Conservation (phyloP, 2,888 invertebrate species). For the Temnothorax ravouxi region DNA sequence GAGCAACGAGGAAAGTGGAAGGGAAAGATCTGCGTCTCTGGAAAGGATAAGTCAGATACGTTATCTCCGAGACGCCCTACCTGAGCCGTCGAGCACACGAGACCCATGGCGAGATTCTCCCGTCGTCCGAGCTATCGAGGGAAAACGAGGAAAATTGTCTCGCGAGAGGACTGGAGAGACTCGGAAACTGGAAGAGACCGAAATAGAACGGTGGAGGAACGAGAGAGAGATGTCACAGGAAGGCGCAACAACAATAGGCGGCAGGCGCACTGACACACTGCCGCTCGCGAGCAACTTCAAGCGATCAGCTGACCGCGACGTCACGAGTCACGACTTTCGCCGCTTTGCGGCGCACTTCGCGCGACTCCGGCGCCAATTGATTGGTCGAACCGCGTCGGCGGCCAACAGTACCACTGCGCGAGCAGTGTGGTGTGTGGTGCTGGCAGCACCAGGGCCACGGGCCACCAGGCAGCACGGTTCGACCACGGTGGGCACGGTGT, state of each 20-base stretch:
- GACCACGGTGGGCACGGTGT: background rate
- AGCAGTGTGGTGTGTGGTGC: too few species aligned
- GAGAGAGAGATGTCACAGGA: conserved; percentile 34
- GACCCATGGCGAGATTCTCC: conserved; percentile 78
- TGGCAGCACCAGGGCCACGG: too few species aligned
- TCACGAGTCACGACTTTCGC: conserved; percentile 42
- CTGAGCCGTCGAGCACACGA: conserved; percentile 83
- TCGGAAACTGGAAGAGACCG: background rate
- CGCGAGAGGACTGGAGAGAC: conserved; percentile 8
- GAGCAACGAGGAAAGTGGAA: background rate
- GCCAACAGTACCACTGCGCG: background rate
- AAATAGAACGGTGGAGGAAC: background rate
- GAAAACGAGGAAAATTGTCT: background rate
- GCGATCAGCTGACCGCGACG: conserved; percentile 72
- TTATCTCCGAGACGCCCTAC: conserved; percentile 69
- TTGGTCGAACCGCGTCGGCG: conserved; percentile 25
- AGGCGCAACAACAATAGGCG: conserved; percentile 64
- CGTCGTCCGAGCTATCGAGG: conserved; percentile 16
- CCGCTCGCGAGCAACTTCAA: conserved; percentile 63
- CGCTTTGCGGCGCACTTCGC: conserved; percentile 33
- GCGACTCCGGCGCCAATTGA: conserved; percentile 52
- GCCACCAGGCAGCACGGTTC: too few species aligned
- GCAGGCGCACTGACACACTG: conserved; percentile 63
- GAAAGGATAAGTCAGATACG: background rate
- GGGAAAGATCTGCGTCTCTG: background rate